A percentile compares a stretch with the other conserved stretches of the same genome.
Conservation (phyloP, 2,113 vertebrate genomes). For the Takifugu flavidus region DNA sequence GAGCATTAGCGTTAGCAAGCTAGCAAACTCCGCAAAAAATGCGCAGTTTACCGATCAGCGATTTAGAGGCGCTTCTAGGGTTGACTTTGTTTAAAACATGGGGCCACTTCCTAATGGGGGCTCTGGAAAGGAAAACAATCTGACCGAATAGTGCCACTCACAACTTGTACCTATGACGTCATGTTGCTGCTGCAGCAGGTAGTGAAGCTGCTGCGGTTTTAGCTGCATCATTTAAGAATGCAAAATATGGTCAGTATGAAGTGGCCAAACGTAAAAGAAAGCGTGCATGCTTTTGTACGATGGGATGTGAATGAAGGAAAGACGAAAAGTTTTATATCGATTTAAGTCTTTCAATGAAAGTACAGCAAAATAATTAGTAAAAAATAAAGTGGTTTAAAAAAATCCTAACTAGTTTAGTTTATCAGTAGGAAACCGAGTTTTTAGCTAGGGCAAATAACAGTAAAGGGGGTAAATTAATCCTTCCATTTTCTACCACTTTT, state of each 20-base stretch:
- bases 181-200: constrained; percentile 33
- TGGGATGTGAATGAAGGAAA: no score
- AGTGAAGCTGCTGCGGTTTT: constrained; percentile 1
- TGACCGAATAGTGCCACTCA: constrained; percentile 20
- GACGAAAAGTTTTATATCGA: no score
- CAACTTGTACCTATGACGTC: constrained; percentile 38
- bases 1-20: constrained; percentile 32
- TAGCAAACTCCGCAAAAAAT: constrained; percentile 58
- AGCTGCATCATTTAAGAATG: background rate
- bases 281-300: no score
- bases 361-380: no score
- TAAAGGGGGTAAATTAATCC: no score
- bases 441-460: no score
- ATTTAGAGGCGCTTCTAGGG: background rate
- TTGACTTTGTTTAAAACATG: background rate
- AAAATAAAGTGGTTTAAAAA: no score
- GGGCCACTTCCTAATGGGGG: background rate
- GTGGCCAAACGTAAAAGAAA: background rate
- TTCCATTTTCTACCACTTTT: no score
- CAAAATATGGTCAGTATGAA: background rate
- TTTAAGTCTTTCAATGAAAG: no score
- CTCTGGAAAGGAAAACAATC: background rate
- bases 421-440: no score
- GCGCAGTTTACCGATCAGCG: background rate
- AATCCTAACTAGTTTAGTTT: no score